Conservation (phyloP, 2,113 vertebrate genomes). For the Garra rufa region DNA sequence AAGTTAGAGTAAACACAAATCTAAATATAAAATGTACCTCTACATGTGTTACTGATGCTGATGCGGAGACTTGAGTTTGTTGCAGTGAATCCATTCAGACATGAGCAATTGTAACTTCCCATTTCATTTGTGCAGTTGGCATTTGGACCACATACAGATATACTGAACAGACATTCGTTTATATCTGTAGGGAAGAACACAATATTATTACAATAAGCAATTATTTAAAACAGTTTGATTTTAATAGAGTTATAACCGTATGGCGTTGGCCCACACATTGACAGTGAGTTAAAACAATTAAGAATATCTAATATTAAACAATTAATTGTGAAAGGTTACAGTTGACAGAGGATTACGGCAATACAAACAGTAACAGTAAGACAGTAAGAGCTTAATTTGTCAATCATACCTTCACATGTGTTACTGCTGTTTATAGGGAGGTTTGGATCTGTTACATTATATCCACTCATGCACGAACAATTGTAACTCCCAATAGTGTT, state of each 20-base stretch:
- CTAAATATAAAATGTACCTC: not conserved
- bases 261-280: not conserved
- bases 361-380: no score
- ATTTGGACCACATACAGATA: not conserved
- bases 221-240: not conserved
- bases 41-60: conserved; percentile 23
- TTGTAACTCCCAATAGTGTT: conserved; percentile 8
- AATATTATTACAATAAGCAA: no score
- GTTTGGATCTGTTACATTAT: not conserved
- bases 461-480: conserved; percentile 27
- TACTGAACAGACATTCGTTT: not conserved
- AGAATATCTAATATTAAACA: not conserved
- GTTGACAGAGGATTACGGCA: no score
- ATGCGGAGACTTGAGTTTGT: not conserved
- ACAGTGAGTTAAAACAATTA: not conserved
- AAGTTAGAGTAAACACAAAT: no score
- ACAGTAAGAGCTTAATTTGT: no score
- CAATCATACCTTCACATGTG: not conserved
- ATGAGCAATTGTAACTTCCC: not conserved
- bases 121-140: not conserved
- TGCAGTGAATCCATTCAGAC: not conserved
- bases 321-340: not conserved
- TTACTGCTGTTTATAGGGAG: not conserved
- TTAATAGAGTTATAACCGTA: not conserved
- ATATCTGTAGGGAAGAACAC: not conserved